Percentiles rank a stretch among this genome's conserved stretches.
Evolutionary conservation across 2,888 invertebrate genomes (phyloP).

Genomic region (Sipha maydis): DNA sequence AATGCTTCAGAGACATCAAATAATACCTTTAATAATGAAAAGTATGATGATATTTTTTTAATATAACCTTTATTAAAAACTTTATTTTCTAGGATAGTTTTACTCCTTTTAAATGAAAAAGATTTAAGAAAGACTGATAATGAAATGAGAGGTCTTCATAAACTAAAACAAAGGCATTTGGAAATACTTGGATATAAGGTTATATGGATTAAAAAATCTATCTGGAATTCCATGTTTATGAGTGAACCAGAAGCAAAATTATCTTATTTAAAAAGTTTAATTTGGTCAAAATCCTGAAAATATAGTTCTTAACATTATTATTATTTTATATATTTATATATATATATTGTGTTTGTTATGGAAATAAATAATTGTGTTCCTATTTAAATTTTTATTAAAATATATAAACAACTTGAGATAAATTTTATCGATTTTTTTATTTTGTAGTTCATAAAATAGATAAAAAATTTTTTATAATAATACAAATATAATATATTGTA

Average conservation of each 20-base stretch:
- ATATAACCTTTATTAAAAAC: not conserved
- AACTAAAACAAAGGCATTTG: constrained; percentile 72
- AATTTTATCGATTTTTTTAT: no score
- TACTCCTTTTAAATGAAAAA: constrained; percentile 69
- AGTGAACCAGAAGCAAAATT: constrained; percentile 69
- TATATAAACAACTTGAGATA: no score
- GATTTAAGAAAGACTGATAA: constrained; percentile 68
- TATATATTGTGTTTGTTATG: not conserved
- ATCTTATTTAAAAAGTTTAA: constrained; percentile 62
- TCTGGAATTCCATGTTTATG: constrained; percentile 73
- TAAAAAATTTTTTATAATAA: no score
- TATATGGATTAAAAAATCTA: constrained; percentile 69
- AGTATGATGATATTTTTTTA: constrained; percentile 16
- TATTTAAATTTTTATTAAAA: not conserved
- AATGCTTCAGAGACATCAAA: not conserved
- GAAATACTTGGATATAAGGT: constrained; percentile 75
- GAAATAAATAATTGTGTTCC: constrained; percentile 2
- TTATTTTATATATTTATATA: not conserved
- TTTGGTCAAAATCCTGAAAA: constrained; percentile 57
- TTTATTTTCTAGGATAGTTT: constrained; percentile 68
- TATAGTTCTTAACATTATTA: not conserved
- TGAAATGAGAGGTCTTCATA: constrained; percentile 69
- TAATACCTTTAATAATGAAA: not conserved
- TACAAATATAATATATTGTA: no score
- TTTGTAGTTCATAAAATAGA: no score